Conservation (phyloP, 2,888 invertebrate species). For the Gnatocerus cornutus region DNA sequence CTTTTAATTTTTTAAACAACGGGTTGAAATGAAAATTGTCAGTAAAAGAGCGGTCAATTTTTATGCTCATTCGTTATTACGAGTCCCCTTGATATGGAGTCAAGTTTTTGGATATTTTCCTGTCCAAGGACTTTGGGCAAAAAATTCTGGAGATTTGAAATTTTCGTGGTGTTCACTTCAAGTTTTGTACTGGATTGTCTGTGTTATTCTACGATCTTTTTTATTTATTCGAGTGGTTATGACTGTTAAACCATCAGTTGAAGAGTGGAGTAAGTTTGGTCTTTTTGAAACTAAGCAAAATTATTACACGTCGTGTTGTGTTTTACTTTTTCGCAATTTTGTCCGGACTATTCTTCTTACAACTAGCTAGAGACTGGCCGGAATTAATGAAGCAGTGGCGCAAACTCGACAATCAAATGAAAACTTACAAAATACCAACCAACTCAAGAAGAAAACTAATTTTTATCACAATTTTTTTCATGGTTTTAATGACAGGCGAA, state of each 20-base stretch:
- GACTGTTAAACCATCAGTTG: background rate
- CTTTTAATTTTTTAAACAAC: too few species aligned
- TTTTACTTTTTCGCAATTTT: background rate
- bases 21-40: too few species aligned
- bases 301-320: background rate
- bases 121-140: background rate
- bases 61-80: background rate
- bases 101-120: conserved; percentile 17
- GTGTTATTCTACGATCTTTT: background rate
- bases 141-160: background rate
- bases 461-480: background rate
- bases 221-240: background rate
- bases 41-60: background rate
- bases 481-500: conserved; percentile 4
- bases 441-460: conserved; percentile 15
- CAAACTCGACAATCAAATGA: background rate
- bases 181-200: background rate
- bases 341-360: background rate
- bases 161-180: conserved; percentile 2
- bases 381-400: conserved; percentile 6
- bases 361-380: conserved; percentile 1
- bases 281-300: background rate
- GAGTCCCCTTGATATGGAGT: background rate
- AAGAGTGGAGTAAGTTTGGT: background rate
- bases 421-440: background rate